phyloP scores from a whole-genome alignment of 2,113 vertebrate genomes.

The Pycnonotus jocosus region DNA sequence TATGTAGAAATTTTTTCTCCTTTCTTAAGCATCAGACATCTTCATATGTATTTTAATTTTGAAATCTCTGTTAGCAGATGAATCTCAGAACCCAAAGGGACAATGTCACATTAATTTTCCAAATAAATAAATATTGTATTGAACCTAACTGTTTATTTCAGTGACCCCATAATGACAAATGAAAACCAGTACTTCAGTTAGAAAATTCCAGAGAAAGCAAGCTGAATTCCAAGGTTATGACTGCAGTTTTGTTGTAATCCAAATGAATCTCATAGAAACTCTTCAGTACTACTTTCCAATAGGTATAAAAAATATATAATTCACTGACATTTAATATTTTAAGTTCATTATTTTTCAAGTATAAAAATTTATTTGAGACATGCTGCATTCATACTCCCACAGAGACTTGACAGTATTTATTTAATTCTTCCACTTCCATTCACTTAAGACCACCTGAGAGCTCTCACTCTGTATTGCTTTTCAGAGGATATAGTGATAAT shows the following conservation, averaged over 20 bases:
- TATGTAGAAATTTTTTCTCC: neutral
- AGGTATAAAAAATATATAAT: neutral
- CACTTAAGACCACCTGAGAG: neutral
- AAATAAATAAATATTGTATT: neutral
- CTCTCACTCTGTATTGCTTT: neutral
- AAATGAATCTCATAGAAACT: neutral
- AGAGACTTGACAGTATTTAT: neutral
- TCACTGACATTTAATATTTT: neutral
- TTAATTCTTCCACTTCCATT: neutral
- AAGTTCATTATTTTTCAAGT: neutral
- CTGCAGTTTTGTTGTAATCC: neutral
- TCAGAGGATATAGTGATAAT: neutral
- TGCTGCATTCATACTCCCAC: neutral
- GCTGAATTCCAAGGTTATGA: neutral
- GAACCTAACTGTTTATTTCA: neutral
- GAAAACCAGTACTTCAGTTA: neutral
- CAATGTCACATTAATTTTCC: neutral
- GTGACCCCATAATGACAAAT: neutral
- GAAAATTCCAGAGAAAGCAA: neutral
- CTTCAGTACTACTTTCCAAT: neutral
- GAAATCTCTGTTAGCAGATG: neutral
- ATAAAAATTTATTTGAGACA: neutral
- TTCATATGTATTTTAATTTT: neutral
- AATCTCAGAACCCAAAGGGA: neutral
- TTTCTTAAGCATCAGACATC: neutral